These are phyloP conservation scores for Cecropterus lyciades DNA, from an alignment of 1,140 invertebrate genomes.

Conservation along the genomic window DNA sequence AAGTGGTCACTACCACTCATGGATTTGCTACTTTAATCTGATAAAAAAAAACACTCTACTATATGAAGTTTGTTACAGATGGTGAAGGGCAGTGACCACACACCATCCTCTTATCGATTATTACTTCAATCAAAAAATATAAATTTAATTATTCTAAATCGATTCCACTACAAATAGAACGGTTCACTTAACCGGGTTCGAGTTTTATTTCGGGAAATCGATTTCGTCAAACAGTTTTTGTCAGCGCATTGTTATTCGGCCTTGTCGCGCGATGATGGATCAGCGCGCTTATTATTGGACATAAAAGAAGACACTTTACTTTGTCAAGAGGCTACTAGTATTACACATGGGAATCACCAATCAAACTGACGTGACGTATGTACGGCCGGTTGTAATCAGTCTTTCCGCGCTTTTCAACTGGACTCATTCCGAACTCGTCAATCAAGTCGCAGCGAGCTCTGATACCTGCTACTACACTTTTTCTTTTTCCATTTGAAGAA, in stretches of 20 bases:
- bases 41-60: no score
- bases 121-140: no score
- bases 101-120: no score
- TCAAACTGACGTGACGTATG: slow-evolving; percentile 79
- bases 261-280: slow-evolving; percentile 75
- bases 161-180: slow-evolving; percentile 41
- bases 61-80: no score
- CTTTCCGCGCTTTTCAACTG: slow-evolving; percentile 59
- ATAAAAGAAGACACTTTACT: slow-evolving; percentile 51
- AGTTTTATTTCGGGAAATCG: slow-evolving; percentile 46
- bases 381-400: slow-evolving; percentile 67
- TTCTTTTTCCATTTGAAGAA: slow-evolving; percentile 65
- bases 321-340: slow-evolving; percentile 77
- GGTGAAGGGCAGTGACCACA: no score
- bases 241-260: slow-evolving; percentile 54
- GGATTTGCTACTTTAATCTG: no score
- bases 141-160: slow-evolving; percentile 68
- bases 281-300: slow-evolving; percentile 58
- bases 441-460: slow-evolving; percentile 60
- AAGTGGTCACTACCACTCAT: no score
- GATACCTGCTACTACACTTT: slow-evolving; percentile 60
- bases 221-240: slow-evolving; percentile 54
- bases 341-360: slow-evolving; percentile 83
- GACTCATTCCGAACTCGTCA: slow-evolving; percentile 69
- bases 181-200: slow-evolving; percentile 44